Conservation (phyloP, 2,888 invertebrate genomes). For the Scaptomyza polygonia region DNA sequence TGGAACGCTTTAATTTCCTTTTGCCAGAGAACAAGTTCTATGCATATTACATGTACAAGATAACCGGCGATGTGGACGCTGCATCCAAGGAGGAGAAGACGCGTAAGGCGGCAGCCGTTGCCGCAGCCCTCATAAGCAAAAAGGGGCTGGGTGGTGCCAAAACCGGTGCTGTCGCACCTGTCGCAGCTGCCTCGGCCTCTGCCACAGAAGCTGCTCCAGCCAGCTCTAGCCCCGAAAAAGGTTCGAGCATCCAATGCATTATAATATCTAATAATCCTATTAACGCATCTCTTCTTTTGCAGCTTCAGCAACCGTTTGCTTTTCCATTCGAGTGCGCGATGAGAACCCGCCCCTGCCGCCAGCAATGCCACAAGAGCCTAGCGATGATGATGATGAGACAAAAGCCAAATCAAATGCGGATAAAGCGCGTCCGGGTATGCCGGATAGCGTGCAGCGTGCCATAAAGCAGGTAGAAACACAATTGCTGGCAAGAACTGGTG, state of each 20-base stretch:
- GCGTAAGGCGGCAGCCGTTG: constrained; percentile 81
- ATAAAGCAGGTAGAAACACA: constrained; percentile 83
- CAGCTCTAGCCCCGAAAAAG: constrained; percentile 24
- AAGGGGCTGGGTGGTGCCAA: constrained; percentile 61
- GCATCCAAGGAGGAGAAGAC: constrained; percentile 82
- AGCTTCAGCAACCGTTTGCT: constrained; percentile 89
- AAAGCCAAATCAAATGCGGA: constrained; percentile 41
- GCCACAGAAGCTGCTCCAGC: constrained; percentile 6
- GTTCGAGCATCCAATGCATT: constrained; percentile 32
- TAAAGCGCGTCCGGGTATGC: constrained; percentile 60
- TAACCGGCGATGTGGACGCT: constrained; percentile 82
- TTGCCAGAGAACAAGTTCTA: constrained; percentile 91
- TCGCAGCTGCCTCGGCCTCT: constrained; percentile 6
- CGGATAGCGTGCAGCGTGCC: constrained; percentile 83
- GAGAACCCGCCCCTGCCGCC: constrained; percentile 88
- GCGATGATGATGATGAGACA: constrained; percentile 86
- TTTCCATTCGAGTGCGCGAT: constrained; percentile 93
- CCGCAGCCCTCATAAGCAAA: constrained; percentile 78
- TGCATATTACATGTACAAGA: constrained; percentile 91
- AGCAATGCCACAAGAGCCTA: constrained; percentile 90
- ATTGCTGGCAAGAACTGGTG: constrained; percentile 75
- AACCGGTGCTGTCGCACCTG: constrained; percentile 9
- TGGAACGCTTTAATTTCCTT: constrained; percentile 94
- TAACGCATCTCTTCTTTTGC: not conserved
- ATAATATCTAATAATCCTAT: not conserved